Evolutionary conservation across 2,888 invertebrate species (phyloP).

Genomic region (Carabus problematicus): DNA sequence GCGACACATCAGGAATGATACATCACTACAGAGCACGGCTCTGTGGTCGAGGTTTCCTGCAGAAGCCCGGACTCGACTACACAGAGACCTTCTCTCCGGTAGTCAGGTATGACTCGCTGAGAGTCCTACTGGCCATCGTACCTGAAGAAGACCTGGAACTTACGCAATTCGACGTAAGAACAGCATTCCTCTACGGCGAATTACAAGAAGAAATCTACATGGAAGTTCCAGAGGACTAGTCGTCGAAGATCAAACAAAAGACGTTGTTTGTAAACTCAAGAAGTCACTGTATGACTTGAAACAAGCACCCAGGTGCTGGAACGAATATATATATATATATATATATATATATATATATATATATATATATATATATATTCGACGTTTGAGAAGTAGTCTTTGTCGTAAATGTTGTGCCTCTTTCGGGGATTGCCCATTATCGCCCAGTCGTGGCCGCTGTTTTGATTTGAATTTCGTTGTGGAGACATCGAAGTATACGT

Average conservation of each 20-base stretch:
- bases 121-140: conserved; percentile 43
- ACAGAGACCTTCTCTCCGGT: conserved; percentile 49
- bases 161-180: conserved; percentile 37
- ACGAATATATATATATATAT: too few species aligned
- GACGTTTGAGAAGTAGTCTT: too few species aligned
- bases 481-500: too few species aligned
- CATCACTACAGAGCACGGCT: conserved; percentile 45
- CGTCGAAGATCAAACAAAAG: too few species aligned
- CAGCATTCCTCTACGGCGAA: conserved; percentile 24
- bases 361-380: too few species aligned
- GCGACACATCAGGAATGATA: conserved; percentile 25
- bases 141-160: conserved; percentile 23
- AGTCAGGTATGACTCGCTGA: conserved; percentile 46
- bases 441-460: too few species aligned
- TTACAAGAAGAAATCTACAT: conserved; percentile 39
- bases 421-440: too few species aligned
- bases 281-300: conserved; percentile 7
- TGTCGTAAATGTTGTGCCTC: too few species aligned
- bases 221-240: conserved; percentile 12
- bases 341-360: too few species aligned
- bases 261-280: too few species aligned
- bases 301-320: conserved; percentile 47
- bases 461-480: too few species aligned
- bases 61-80: conserved; percentile 46
- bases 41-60: conserved; percentile 45